Conservation (phyloP, 2,113 vertebrate genomes). For the Podocnemis expansa region DNA sequence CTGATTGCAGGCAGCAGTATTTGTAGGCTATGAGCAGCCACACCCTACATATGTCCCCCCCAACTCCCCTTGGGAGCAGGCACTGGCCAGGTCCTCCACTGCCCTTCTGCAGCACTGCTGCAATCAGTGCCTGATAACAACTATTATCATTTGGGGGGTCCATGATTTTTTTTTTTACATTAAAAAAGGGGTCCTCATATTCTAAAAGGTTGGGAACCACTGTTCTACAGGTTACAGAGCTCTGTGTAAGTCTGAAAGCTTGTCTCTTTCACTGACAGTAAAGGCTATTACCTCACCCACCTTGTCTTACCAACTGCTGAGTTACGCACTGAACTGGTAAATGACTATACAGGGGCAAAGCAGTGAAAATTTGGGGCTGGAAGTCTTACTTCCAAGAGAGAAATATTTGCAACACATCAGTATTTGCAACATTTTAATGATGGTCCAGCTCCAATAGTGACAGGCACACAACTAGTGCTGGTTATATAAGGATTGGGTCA, state of each 20-base stretch:
- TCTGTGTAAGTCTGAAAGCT: background rate
- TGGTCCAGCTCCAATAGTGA: background rate
- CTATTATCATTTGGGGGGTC: too few relatives aligned
- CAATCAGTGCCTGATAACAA: too few relatives aligned
- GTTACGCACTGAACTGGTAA: conserved; percentile 19
- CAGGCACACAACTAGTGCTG: background rate
- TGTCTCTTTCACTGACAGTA: background rate
- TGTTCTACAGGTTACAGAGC: background rate
- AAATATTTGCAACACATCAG: background rate
- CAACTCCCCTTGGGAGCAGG: too few relatives aligned
- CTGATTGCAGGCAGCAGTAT: too few relatives aligned
- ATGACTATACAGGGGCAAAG: background rate
- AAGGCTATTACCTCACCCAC: background rate
- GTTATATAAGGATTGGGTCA: background rate
- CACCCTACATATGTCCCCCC: too few relatives aligned
- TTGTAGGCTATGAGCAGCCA: too few relatives aligned
- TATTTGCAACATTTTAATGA: background rate
- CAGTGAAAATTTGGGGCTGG: background rate
- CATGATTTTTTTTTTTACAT: too few relatives aligned
- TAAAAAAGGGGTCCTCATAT: too few relatives aligned
- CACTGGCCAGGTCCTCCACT: too few relatives aligned
- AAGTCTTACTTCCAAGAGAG: background rate
- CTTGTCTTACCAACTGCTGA: background rate
- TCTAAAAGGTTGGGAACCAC: too few relatives aligned
- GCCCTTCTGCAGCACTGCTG: too few relatives aligned